These are phyloP conservation scores for Phyllostomus discolor DNA, from an alignment of 2,113 vertebrate genomes.

Conservation along the genomic window DNA sequence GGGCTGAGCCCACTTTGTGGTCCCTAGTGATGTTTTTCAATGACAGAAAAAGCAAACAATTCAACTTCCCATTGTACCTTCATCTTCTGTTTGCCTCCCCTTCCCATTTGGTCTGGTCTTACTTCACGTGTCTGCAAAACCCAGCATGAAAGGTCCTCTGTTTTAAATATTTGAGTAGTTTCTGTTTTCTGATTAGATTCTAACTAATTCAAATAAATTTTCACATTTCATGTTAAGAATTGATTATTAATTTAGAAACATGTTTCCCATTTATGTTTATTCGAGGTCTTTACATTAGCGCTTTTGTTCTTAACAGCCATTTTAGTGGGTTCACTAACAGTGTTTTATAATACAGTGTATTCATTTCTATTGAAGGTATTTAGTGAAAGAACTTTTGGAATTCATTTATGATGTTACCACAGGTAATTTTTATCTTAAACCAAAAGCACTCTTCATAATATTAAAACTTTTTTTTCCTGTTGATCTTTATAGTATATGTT, in stretches of 20 bases:
- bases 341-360: background rate
- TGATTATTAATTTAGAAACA: background rate
- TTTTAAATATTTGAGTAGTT: background rate
- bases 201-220: background rate
- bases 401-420: background rate
- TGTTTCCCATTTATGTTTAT: background rate
- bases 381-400: background rate
- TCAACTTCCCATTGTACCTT: background rate
- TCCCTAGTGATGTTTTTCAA: background rate
- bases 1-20: background rate
- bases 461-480: background rate
- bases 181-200: background rate
- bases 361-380: background rate
- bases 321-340: background rate
- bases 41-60: background rate
- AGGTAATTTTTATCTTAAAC: background rate
- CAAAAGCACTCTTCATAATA: background rate
- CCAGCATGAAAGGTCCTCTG: background rate
- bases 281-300: background rate
- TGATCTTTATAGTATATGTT: background rate
- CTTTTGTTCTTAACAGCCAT: background rate
- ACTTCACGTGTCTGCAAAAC: background rate
- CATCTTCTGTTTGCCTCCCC: background rate
- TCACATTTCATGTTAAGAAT: background rate
- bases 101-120: background rate